These are phyloP conservation scores for Zoanthus sociatus DNA, from an alignment of 92 coral and sea anemone genomes.

Conservation along the genomic window DNA sequence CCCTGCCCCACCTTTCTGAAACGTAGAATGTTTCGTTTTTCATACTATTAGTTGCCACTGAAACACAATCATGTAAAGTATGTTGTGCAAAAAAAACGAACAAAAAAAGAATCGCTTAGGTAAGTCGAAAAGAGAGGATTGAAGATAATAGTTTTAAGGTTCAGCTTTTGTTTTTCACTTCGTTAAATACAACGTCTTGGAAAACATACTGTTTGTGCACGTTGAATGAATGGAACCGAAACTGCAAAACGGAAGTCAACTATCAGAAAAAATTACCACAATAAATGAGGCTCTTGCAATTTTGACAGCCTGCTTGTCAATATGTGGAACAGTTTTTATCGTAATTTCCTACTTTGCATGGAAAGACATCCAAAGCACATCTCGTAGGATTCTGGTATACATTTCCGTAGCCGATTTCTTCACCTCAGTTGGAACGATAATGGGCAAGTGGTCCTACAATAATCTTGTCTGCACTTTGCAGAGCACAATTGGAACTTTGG, in stretches of 20 bases:
- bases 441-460: neutral
- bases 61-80: no score
- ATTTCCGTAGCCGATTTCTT: conserved; percentile 93
- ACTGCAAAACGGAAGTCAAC: conserved; percentile 16
- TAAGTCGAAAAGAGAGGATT: neutral
- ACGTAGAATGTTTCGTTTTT: no score
- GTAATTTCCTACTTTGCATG: conserved; percentile 83
- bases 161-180: neutral
- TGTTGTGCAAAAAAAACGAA: neutral
- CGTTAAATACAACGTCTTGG: no score
- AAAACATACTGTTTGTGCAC: no score
- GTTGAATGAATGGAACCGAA: neutral
- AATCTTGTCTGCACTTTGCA: conserved; percentile 57
- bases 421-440: conserved; percentile 66
- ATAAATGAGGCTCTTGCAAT: conserved; percentile 59
- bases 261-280: neutral
- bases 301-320: conserved; percentile 66
- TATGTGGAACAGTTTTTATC: conserved; percentile 76
- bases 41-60: no score
- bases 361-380: conserved; percentile 85
- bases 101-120: neutral
- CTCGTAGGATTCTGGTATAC: conserved; percentile 86
- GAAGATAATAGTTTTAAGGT: neutral
- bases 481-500: conserved; percentile 81
- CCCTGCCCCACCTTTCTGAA: no score